Evolutionary conservation across 2,797 vertebrate species (phyloP), one percentile per base, ranked within the genome.

Genomic region (Gobio occitaniae): DNA sequence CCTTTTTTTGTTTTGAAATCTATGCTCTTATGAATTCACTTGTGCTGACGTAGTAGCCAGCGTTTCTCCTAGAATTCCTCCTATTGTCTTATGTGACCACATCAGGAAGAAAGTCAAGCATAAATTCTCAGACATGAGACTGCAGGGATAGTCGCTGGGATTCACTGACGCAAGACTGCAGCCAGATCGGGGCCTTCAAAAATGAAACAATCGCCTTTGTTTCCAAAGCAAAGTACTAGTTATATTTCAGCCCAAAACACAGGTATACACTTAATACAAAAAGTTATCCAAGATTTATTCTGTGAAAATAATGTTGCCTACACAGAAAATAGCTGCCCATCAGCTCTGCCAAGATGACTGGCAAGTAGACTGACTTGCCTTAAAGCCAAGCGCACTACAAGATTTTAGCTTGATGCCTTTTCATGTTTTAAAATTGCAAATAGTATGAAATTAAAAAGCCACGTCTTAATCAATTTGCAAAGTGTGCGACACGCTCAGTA

Each of bases 1-100:
- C 82, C 74, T 52, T 32, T 54, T 82, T 85, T 88, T 87, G 54
- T 86, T 88, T 86, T 82, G 65, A 85, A 87, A 74, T 69, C 29
- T 9, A 47, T 66, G 80, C 81, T 80, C 83, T 76, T 78, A 74
- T 44, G 47, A 84, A 75, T 71, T 78, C 71, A 77, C 66, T 82
- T 83, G 75, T 83, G 80, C 66, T 68, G 48, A 87, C 69, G 32
- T 77, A 78, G 50, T 36, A 72, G 44, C 38, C 32, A n/a, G 47
- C n/a, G 10, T 63, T 80, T 63, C 76, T 80, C 56, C 54, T 44
- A 72, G 77, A 74, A 80, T 77, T 61, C 75, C 80, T 88, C 56
- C 76, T 71, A 79, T 84, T 84, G 83, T 84, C 68, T 84, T 17
- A 71, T 63, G 68, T 78, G 63, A 69, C 63, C 65, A 69, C 50